Evolutionary conservation across 1,140 invertebrate genomes (phyloP), one percentile per base, ranked within the genome.

Genomic region (Drosophila trapezifrons): DNA sequence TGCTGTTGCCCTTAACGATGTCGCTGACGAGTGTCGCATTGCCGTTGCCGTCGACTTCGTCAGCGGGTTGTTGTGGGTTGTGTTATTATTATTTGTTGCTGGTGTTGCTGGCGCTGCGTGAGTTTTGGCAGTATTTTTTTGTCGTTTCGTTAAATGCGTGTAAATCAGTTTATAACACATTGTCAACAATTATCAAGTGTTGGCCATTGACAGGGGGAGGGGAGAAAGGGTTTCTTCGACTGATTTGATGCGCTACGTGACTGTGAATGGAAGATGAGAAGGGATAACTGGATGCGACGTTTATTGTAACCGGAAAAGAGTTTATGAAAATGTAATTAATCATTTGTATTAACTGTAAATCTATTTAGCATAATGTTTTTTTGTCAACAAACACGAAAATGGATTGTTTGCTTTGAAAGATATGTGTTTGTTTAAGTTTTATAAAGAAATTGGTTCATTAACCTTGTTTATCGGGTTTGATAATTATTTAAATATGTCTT

Each of bases 131-230:
- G 72, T 87, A 73, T 77, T 89, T 86, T 83, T 47, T 69, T 66
- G 60, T 59, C 69, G 38, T 38, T 85, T 78, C 60, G 82, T 86
- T 86, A 89, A 89, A 89, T 80, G 83, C 83, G 84, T 83, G 83
- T 83, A 87, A 87, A 87, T 87, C 83, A 87, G 83, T 87, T 87
- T 87, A 87, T 89, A 87, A 87, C 83, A 87, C 83, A 87, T 87
- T 87, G 83, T 87, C 83, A 89, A 87, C 83, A 87, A 87, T 87
- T 87, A 87, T 87, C 72, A 83, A 87, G 70, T 86, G 78, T 82
- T 85, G 25, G 59, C 55, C 58, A 54, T 32, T 46, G 49, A 38
- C 32, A 55, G 35, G 45, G 60, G 37, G 35, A 45, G 37, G 29
- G 62, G 47, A 37, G 12, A 37, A 52, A 15, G 65, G 20, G 45